Base-by-base conservation (phyloP, 1,140 invertebrate species). In the Lasaia peninsularis region DNA sequence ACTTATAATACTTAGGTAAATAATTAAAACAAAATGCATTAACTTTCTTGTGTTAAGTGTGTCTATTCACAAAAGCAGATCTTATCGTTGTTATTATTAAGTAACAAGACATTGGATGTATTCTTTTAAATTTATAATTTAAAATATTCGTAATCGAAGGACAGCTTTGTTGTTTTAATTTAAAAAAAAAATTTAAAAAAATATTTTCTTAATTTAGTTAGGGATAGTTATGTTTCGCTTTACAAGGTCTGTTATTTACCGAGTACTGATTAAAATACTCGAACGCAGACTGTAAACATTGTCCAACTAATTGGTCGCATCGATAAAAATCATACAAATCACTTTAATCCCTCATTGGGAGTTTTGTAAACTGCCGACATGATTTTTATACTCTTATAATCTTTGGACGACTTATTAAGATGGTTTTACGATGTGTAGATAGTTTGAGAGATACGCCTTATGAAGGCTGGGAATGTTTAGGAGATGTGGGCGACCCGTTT, bases 231-330 rank as follows among this genome's bases (percentile, higher is more conserved):
- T n/a, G n/a, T 28, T 28, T 28, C 8, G 24, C 24, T 2, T 7
- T 28, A 7, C 7, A 24, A 7, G 24, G 24, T 5, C 24, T 71
- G 21, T 81, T 79, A 80, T 78, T 78, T 76, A 69, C 69, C 80
- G 68, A 69, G 68, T 67, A 60, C 69, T 75, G 69, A 79, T 82
- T 83, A 81, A 80, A 86, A 83, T 78, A 71, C 75, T 76, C 77
- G 63, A 73, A 69, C 67, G 56, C 69, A 61, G 71, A 68, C 71
- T 66, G 69, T 73, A 75, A 73, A 78, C 74, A 77, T 78, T 80
- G 75, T 81, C 73, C 63, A 68, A 78, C 69, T 66, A 84, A 83
- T 84, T 83, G 75, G 70, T 80, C 78, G 65, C 37, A 66, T 63
- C 69, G 68, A 71, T 78, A 77, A 85, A 82, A 73, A 78, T 74